Base-by-base conservation (phyloP, 2,113 vertebrate species). In the Oreotrochilus melanogaster region DNA sequence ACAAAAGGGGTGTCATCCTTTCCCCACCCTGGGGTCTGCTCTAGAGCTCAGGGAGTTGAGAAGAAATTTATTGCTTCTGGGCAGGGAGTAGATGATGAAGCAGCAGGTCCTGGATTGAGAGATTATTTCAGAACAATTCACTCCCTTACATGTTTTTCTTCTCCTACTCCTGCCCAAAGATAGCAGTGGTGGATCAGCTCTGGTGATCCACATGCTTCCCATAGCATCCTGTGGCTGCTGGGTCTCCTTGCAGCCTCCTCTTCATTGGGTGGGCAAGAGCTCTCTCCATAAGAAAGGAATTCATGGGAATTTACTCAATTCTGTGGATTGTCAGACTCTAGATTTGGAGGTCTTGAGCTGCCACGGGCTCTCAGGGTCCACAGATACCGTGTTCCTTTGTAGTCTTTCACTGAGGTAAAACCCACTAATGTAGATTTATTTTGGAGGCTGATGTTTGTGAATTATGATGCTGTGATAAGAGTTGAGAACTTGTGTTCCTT, bases 401-500 rank as follows among this genome's bases (percentile, higher is more conserved):
- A 2, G 21, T 37, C 28, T 82, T 60, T 73, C 33, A 14, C 47
- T 69, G 31, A 86, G 53, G 58, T 35, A 28, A 84, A 83, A 45
- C 18, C 12, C 21, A 48, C 58, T 75, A 48, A 66, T 45, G n/a
- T 4, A 71, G 53, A 51, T 93, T 84, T 75, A 88, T 80, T 80
- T 91, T 71, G 50, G 50, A 78, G 82, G 9, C 28, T 60, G 85
- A 10, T 91, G 62, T 82, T 93, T 78, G 45, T 87, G 72, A 89
- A 75, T 92, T 82, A 72, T 81, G 69, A 75, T 72, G 53, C 64
- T 39, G 18, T 88, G 74, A 93, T 88, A 72, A 62, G 53, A 91
- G 64, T 33, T 8, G 74, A 56, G 81, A 47, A 69, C 48, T 76
- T 23, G 9, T 9, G 62, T 91, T 91, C 78, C 39, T 93, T 91